Conservation (phyloP, 2,113 vertebrate genomes). For the Microtus richardsoni region DNA sequence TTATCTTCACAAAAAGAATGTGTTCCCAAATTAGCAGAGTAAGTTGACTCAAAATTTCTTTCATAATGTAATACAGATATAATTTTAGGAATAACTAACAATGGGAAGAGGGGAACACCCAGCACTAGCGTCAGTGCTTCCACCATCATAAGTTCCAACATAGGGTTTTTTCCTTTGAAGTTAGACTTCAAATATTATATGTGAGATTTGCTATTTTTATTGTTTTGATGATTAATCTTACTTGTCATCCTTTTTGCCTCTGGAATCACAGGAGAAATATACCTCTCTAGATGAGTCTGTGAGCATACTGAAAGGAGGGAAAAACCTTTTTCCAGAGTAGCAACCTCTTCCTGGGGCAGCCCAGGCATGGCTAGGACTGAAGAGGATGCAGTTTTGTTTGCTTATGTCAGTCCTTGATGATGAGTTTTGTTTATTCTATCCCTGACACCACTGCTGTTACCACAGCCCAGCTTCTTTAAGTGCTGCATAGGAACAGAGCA, state of each 20-base stretch:
- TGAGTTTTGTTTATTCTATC: background rate
- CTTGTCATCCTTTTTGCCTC: background rate
- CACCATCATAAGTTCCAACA: background rate
- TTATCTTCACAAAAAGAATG: slow-evolving; percentile 63
- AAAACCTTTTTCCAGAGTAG: background rate
- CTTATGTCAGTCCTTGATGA: accelerated
- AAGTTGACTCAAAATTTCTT: slow-evolving; percentile 57
- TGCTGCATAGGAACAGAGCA: background rate
- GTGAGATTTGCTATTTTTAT: background rate
- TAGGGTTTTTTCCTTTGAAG: background rate
- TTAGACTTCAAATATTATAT: background rate
- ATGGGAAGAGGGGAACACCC: background rate
- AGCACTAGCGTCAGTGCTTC: background rate
- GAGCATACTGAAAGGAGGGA: background rate
- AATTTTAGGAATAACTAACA: slow-evolving; percentile 27
- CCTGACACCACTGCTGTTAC: background rate
- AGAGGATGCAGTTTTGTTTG: background rate
- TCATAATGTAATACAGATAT: slow-evolving; percentile 29
- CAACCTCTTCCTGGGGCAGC: background rate
- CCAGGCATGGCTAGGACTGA: background rate
- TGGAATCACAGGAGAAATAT: background rate
- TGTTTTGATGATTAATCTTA: background rate
- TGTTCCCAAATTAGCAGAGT: slow-evolving; percentile 57
- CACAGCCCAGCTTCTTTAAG: too few species aligned
- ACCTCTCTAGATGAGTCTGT: background rate